These are phyloP conservation scores for Hypena proboscidalis DNA, from an alignment of 2,888 invertebrate genomes.

Conservation along the genomic window DNA sequence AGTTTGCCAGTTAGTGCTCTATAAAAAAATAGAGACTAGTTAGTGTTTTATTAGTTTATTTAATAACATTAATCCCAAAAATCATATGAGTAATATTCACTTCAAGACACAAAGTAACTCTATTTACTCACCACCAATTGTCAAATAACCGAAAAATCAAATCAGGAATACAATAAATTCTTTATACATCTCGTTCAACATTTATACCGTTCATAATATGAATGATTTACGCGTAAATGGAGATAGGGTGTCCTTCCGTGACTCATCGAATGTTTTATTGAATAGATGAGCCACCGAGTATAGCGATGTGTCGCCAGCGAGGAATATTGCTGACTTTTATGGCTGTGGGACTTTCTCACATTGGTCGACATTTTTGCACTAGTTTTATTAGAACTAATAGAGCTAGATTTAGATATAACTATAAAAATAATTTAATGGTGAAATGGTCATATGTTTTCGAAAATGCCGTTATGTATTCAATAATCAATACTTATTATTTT, in stretches of 20 bases:
- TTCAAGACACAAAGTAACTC: too few relatives aligned
- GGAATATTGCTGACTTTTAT: conserved; percentile 37
- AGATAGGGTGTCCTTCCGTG: conserved; percentile 27
- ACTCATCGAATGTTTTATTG: conserved; percentile 46
- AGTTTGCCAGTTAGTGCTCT: too few relatives aligned
- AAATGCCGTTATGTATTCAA: too few relatives aligned
- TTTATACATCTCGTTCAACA: conserved; percentile 14
- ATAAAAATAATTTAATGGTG: too few relatives aligned
- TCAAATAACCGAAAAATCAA: background rate
- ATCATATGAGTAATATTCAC: conserved; percentile 3
- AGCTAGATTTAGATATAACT: too few relatives aligned
- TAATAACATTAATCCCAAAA: background rate
- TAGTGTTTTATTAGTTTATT: background rate
- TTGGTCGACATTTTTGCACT: conserved; percentile 2
- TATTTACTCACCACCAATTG: too few relatives aligned
- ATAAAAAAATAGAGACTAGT: too few relatives aligned
- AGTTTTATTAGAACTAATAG: too few relatives aligned
- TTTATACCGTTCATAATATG: conserved; percentile 19
- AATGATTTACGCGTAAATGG: conserved; percentile 39
- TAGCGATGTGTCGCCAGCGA: conserved; percentile 23
- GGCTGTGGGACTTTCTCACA: conserved; percentile 25
- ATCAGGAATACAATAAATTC: conserved; percentile 24
- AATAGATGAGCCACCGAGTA: conserved; percentile 38
- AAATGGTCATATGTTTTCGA: too few relatives aligned
- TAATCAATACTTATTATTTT: too few relatives aligned